These are phyloP conservation scores for Cotesia congregata DNA, from an alignment of 2,888 invertebrate species.

Conservation along the genomic window DNA sequence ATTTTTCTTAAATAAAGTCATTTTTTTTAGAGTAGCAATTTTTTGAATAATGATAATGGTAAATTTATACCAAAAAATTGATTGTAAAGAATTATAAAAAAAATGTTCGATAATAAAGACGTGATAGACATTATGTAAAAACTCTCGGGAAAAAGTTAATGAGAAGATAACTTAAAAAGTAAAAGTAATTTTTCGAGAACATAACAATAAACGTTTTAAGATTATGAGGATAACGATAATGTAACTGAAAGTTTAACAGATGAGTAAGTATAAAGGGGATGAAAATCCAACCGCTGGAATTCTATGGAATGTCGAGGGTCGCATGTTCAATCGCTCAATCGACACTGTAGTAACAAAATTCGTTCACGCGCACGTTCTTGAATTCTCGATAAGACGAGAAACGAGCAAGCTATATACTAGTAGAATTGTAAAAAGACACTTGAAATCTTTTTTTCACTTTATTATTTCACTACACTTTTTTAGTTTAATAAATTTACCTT, in stretches of 20 bases:
- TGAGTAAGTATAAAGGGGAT: conserved; percentile 7
- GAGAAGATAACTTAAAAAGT: not conserved
- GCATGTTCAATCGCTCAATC: conserved; percentile 35
- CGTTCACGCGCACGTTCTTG: conserved; percentile 33
- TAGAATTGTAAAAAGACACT: conserved; percentile 5
- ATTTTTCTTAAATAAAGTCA: no score
- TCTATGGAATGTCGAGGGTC: conserved; percentile 25
- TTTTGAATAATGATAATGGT: no score
- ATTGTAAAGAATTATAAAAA: no score
- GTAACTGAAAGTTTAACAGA: conserved; percentile 10
- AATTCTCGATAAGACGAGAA: conserved; percentile 38
- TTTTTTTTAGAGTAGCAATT: no score
- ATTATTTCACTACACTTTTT: not conserved
- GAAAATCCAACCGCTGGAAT: conserved; percentile 20
- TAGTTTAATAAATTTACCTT: not conserved
- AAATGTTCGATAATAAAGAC: no score
- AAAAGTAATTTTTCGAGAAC: not conserved
- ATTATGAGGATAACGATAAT: conserved; percentile 9
- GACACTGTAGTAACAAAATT: conserved; percentile 31
- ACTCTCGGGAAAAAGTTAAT: not conserved
- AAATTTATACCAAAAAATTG: no score
- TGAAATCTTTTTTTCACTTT: not conserved
- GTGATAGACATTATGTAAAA: no score
- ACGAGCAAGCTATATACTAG: not conserved
- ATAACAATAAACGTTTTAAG: not conserved